Base-by-base conservation (phyloP, 2,797 vertebrate genomes). In the Acridotheres tristis region DNA sequence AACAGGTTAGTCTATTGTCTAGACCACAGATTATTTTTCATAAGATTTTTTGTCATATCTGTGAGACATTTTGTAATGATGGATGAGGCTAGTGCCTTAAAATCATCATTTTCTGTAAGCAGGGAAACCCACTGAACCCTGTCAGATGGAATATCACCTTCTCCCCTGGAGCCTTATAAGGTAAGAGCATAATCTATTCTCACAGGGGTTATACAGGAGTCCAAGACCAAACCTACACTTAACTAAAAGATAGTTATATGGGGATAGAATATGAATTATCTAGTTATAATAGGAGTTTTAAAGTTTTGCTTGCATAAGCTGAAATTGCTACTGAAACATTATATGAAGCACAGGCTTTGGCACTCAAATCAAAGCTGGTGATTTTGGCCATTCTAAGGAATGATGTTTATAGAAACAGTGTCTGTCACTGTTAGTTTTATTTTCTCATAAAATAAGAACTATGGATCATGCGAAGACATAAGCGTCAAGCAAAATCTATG, bases 21-120 rank as follows among this genome's bases (percentile, higher is more conserved):
- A 85, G 83, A 95, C 50, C 77, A 88, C 34, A 89, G 71, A 93
- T 95, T 94, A 94, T 94, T 94, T 96, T 96, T 94, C 96, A 74
- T 83, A 90, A 91, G 78, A 65, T 74, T 88, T 91, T 89, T 85
- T 96, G 96, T 94, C 96, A 89, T 71, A 91, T 90, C 80, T 93
- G 50, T 87, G 83, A 90, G 84, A 68, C 5, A 2, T 68, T 96
- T 86, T 89, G 80, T 68, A 94, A 87, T 96, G 95, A 97, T 94
- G 77, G 90, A 96, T 96, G 93, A 95, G 74, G 43, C 80, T 87
- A 75, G 54, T 77, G 86, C 74, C 77, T 90, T 89, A 82, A 95
- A 96, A 94, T 94, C 88, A 93, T 90, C 34, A 61, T 76, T 93
- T 94, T 93, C 71, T 80, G 74, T 91, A 92, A 90, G 90, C 77